These are phyloP conservation scores for Syngnathus floridae DNA, from an alignment of 2,113 vertebrate species.

Conservation along the genomic window DNA sequence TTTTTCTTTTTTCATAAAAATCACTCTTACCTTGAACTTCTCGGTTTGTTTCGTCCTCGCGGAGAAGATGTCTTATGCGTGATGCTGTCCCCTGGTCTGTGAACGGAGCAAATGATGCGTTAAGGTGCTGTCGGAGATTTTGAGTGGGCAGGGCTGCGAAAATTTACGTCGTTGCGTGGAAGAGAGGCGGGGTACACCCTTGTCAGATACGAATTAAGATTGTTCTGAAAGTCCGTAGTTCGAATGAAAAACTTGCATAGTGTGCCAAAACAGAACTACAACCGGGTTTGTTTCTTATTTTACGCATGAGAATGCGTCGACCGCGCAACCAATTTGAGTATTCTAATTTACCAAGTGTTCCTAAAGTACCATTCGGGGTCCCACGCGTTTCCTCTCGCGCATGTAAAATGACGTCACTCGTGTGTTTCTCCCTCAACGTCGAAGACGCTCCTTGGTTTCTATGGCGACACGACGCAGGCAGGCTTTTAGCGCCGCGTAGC, in stretches of 20 bases:
- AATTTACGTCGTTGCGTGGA: not conserved
- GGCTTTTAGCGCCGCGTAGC: conserved; percentile 44
- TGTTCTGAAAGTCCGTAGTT: no score
- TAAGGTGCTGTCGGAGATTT: conserved; percentile 16
- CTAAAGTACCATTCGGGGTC: conserved; percentile 39
- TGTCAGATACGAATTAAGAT: no score
- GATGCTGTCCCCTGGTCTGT: conserved; percentile 27
- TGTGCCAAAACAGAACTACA: not conserved
- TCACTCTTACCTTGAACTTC: conserved; percentile 45
- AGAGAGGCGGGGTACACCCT: no score
- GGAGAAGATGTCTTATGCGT: conserved; percentile 38
- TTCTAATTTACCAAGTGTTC: not conserved
- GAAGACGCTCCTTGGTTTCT: conserved; percentile 56
- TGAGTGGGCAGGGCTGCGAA: not conserved
- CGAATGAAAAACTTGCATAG: not conserved
- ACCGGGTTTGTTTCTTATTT: not conserved
- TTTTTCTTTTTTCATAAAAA: not conserved
- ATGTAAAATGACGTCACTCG: conserved; percentile 65
- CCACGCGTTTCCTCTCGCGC: conserved; percentile 43
- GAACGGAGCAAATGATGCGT: conserved; percentile 39
- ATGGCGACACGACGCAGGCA: conserved; percentile 44
- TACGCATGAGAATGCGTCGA: not conserved
- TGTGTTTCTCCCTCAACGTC: conserved; percentile 40
- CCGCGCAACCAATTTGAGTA: not conserved
- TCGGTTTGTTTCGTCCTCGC: conserved; percentile 21